Evolutionary conservation across 2,888 invertebrate genomes (phyloP).

Genomic region (Thumatha senex): DNA sequence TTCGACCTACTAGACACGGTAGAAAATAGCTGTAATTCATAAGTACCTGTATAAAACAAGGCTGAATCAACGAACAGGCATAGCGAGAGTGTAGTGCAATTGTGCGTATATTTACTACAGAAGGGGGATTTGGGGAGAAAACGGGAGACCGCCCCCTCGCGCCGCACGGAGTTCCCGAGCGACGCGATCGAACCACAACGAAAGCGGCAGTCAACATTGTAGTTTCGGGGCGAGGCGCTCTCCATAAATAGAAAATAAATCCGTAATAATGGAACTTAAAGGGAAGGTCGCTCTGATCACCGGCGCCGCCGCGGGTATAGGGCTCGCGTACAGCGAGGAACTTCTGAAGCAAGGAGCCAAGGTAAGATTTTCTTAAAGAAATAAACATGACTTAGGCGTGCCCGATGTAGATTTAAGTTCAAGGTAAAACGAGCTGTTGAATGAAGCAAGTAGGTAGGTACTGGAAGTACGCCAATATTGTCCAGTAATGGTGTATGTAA

Average conservation of each 20-base stretch:
- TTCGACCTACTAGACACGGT: too few species aligned
- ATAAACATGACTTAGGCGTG: constrained; percentile 26
- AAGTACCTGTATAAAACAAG: constrained; percentile 23
- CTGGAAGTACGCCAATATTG: constrained; percentile 45
- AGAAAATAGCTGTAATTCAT: constrained; percentile 16
- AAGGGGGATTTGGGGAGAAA: constrained; percentile 60
- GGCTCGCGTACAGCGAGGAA: constrained; percentile 88
- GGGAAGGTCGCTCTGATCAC: constrained; percentile 89
- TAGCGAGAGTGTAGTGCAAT: constrained; percentile 66
- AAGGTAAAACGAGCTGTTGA: constrained; percentile 63
- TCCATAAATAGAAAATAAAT: constrained; percentile 40
- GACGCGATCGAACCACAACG: constrained; percentile 69
- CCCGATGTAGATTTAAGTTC: constrained; percentile 54
- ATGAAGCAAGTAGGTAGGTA: constrained; percentile 33
- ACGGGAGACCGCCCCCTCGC: constrained; percentile 48
- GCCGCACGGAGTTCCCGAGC: constrained; percentile 43
- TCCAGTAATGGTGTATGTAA: background rate
- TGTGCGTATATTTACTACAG: constrained; percentile 76
- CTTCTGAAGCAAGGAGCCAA: constrained; percentile 88
- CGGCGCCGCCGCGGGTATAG: constrained; percentile 89
- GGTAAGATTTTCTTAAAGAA: constrained; percentile 67
- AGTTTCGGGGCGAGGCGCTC: constrained; percentile 60
- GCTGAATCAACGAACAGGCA: constrained; percentile 60
- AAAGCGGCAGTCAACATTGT: constrained; percentile 52
- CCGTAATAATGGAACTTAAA: constrained; percentile 87